Conservation (phyloP, 1,140 invertebrate species). For the Chrysomallon squamiferum region DNA sequence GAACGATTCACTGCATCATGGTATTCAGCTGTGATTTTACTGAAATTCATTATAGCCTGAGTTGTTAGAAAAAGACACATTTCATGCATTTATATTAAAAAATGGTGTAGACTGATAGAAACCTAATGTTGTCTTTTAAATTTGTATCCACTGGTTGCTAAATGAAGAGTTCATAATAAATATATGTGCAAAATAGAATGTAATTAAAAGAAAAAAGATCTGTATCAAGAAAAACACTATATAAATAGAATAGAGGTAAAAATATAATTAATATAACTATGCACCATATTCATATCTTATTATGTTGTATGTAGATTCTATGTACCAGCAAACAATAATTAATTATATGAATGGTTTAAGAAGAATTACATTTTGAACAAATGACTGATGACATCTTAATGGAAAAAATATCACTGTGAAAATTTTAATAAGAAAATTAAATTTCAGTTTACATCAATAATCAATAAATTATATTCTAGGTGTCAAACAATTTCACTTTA, state of each 20-base stretch:
- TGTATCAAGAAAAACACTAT: not conserved
- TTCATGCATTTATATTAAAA: not conserved
- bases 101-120: not conserved
- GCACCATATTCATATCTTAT: not conserved
- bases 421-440: too few relatives aligned
- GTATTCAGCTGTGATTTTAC: slow-evolving; percentile 58
- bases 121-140: too few relatives aligned
- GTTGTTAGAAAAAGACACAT: not conserved
- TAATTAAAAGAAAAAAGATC: not conserved
- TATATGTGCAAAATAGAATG: not conserved
- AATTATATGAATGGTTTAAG: not conserved
- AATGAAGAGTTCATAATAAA: not conserved
- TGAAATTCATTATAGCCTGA: slow-evolving; percentile 20
- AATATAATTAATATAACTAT: not conserved
- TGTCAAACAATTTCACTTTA: too few relatives aligned
- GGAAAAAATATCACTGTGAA: not conserved
- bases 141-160: not conserved
- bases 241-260: not conserved
- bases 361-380: not conserved
- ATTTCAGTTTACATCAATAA: too few relatives aligned
- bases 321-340: not conserved
- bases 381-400: not conserved
- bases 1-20: slow-evolving; percentile 58
- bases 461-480: too few relatives aligned
- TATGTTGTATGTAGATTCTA: not conserved